Conservation (phyloP, 2,888 invertebrate genomes). For the Leptopilina syphax region DNA sequence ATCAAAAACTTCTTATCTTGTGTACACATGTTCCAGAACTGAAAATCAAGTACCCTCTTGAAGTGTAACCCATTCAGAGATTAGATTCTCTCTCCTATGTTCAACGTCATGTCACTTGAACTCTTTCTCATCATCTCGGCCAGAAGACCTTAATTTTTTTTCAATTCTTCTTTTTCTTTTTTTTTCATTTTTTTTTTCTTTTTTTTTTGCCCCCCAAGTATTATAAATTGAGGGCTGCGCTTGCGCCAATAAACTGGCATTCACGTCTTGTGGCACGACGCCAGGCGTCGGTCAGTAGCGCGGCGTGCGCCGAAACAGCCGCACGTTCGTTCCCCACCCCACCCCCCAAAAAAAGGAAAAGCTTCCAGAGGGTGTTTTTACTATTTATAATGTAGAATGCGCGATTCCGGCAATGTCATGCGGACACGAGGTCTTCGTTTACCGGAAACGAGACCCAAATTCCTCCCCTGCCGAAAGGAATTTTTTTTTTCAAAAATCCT, state of each 20-base stretch:
- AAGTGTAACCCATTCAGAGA: conserved; percentile 18
- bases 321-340: conserved; percentile 64
- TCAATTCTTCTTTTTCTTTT: not conserved
- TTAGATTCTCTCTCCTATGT: conserved; percentile 1
- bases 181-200: not conserved
- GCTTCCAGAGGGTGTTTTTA: conserved; percentile 13
- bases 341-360: too few species aligned
- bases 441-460: conserved; percentile 26
- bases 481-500: not conserved
- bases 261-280: conserved; percentile 62
- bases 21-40: not conserved
- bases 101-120: conserved; percentile 17
- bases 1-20: conserved; percentile 11
- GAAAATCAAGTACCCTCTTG: not conserved
- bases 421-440: conserved; percentile 38
- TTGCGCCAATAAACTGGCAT: conserved; percentile 57
- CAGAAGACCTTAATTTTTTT: not conserved
- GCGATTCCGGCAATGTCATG: conserved; percentile 46
- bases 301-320: conserved; percentile 75
- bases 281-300: conserved; percentile 73
- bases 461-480: conserved; percentile 3
- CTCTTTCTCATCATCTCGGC: not conserved
- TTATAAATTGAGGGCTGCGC: conserved; percentile 55
- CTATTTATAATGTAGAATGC: conserved; percentile 21
- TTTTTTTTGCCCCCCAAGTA: conserved; percentile 8